Conservation (phyloP, 2,113 vertebrate genomes). For the Pithys albifrons region DNA sequence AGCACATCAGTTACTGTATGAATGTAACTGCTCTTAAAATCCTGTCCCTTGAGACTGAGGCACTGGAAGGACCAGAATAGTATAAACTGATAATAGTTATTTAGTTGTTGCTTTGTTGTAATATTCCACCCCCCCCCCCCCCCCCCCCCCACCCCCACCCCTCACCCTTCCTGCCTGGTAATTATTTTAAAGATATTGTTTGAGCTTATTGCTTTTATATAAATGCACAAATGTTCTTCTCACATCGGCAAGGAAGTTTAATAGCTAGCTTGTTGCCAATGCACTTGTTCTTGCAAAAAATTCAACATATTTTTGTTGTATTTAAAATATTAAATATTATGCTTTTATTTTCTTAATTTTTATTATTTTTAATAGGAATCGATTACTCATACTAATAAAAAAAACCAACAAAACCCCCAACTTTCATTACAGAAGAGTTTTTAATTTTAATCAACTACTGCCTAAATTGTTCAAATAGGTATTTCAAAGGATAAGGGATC, state of each 20-base stretch:
- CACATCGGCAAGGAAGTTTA: background rate
- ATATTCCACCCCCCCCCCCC: background rate
- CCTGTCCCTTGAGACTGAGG: conserved; percentile 3
- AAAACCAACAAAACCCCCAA: no score
- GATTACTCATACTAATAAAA: background rate
- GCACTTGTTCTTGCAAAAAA: background rate
- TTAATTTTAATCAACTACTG: background rate
- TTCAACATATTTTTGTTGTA: background rate
- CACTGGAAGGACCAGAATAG: background rate
- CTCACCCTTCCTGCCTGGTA: background rate
- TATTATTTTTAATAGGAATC: background rate
- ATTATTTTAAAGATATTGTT: background rate
- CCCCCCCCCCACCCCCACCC: no score
- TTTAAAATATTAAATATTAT: background rate
- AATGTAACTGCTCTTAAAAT: conserved; percentile 44
- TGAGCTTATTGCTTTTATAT: background rate
- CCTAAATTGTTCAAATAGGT: background rate
- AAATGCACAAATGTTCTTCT: background rate
- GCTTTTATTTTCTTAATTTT: background rate
- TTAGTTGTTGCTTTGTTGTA: background rate
- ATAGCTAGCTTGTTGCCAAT: background rate
- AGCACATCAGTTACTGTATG: conserved; percentile 1
- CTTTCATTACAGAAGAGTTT: background rate
- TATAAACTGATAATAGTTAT: background rate
- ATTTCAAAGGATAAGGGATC: background rate